phyloP scores from a whole-genome alignment of 35 echinoderm and acorn worm genomes.

The Apostichopus japonicus region DNA sequence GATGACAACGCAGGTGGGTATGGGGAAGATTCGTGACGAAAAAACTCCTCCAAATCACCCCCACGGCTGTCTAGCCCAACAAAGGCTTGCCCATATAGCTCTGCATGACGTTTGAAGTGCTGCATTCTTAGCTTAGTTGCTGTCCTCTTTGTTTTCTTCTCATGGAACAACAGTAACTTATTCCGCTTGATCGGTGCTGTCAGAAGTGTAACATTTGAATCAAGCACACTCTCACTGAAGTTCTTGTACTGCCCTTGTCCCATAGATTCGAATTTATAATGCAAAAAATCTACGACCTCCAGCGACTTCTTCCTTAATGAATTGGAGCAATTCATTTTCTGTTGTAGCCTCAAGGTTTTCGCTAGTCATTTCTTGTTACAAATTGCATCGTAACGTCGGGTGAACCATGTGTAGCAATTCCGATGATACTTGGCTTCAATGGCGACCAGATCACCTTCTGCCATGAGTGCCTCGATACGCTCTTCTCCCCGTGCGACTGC shows the following conservation, averaged over 20 bases:
- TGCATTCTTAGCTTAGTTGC: conserved; percentile 49
- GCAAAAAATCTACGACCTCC: conserved; percentile 43
- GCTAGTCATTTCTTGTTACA: conserved; percentile 34
- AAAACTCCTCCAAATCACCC: conserved; percentile 1
- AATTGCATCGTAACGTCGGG: conserved; percentile 50
- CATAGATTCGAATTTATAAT: conserved; percentile 28
- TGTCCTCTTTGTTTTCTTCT: not conserved
- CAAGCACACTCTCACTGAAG: no score
- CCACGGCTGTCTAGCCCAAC: conserved; percentile 28
- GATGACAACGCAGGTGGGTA: not conserved
- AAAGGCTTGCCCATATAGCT: conserved; percentile 39
- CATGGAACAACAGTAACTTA: not conserved
- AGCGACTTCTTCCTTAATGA: conserved; percentile 48
- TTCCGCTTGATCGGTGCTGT: not conserved
- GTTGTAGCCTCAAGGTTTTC: conserved; percentile 53
- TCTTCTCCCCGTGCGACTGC: not conserved
- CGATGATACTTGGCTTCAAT: conserved; percentile 52
- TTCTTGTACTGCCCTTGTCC: no score
- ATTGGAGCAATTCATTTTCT: conserved; percentile 60
- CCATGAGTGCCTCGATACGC: conserved; percentile 47
- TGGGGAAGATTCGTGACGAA: conserved; percentile 26
- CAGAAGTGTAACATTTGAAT: no score
- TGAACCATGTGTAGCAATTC: conserved; percentile 48
- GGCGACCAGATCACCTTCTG: conserved; percentile 40
- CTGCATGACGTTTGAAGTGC: conserved; percentile 50